A percentile compares a stretch with the other conserved stretches of the same genome.
phyloP scores from a whole-genome alignment of 2,888 invertebrate species.

The Cenopis cana region DNA sequence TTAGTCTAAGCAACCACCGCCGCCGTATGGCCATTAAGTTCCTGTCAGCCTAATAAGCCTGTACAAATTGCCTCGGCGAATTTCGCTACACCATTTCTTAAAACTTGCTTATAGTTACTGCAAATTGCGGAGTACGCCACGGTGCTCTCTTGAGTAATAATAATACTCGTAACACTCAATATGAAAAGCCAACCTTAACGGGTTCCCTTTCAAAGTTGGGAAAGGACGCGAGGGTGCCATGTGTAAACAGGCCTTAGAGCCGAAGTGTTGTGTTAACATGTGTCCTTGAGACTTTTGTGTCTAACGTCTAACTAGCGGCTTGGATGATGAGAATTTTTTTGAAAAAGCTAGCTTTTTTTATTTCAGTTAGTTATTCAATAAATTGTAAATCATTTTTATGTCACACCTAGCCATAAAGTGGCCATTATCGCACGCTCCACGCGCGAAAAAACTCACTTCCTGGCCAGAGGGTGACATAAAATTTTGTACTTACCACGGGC shows the following conservation, averaged over 20 bases:
- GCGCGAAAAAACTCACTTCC: too few relatives aligned
- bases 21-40: conserved; percentile 19
- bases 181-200: conserved; percentile 33
- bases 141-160: conserved; percentile 35
- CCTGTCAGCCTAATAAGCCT: conserved; percentile 39
- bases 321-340: neutral
- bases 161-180: conserved; percentile 42
- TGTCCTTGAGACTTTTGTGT: conserved; percentile 15
- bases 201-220: conserved; percentile 33
- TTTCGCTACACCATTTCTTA: conserved; percentile 39
- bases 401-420: too few relatives aligned
- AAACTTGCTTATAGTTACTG: conserved; percentile 42
- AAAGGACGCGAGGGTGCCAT: conserved; percentile 39
- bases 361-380: too few relatives aligned
- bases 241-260: conserved; percentile 31
- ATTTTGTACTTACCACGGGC: too few relatives aligned
- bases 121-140: conserved; percentile 31
- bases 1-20: neutral
- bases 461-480: too few relatives aligned
- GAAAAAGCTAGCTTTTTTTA: too few relatives aligned
- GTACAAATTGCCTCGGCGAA: conserved; percentile 27
- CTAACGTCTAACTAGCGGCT: conserved; percentile 24
- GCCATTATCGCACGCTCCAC: too few relatives aligned
- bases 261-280: conserved; percentile 29
- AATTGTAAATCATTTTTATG: too few relatives aligned